Evolutionary conservation across 2,888 invertebrate genomes (phyloP).

Genomic region (Oscheius sp.): DNA sequence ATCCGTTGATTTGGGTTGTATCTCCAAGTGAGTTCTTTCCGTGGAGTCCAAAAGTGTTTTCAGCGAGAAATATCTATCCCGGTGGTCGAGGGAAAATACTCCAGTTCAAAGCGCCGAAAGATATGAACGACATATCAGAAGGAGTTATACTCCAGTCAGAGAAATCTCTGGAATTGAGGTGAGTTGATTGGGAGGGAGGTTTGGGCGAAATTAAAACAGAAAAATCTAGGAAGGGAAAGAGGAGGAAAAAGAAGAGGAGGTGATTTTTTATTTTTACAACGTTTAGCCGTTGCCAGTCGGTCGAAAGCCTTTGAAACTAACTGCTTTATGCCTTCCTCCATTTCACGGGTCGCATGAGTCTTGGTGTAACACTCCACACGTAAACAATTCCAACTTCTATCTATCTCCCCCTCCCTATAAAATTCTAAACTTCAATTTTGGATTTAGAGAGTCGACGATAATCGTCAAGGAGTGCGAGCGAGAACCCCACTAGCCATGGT

Average conservation of each 20-base stretch:
- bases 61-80: slow-evolving; percentile 65
- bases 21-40: slow-evolving; percentile 40
- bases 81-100: slow-evolving; percentile 70
- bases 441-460: slow-evolving; percentile 45
- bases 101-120: slow-evolving; percentile 60
- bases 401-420: neutral
- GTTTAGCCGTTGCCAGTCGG: neutral
- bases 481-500: slow-evolving; percentile 63
- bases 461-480: slow-evolving; percentile 34
- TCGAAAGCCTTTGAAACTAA: neutral
- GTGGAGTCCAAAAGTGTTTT: neutral
- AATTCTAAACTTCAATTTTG: neutral
- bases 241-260: slow-evolving; percentile 13
- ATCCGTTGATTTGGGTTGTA: slow-evolving; percentile 49
- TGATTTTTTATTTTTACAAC: slow-evolving; percentile 10
- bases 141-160: slow-evolving; percentile 68
- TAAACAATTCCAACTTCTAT: slow-evolving; percentile 1
- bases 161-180: slow-evolving; percentile 53
- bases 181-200: neutral
- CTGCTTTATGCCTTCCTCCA: neutral
- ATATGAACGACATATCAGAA: slow-evolving; percentile 59
- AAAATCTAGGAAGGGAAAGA: slow-evolving; percentile 9
- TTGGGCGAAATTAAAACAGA: neutral
- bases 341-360: slow-evolving; percentile 12
- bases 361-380: slow-evolving; percentile 14